Conservation (phyloP, 2,888 invertebrate species). For the Drosophila atripex region DNA sequence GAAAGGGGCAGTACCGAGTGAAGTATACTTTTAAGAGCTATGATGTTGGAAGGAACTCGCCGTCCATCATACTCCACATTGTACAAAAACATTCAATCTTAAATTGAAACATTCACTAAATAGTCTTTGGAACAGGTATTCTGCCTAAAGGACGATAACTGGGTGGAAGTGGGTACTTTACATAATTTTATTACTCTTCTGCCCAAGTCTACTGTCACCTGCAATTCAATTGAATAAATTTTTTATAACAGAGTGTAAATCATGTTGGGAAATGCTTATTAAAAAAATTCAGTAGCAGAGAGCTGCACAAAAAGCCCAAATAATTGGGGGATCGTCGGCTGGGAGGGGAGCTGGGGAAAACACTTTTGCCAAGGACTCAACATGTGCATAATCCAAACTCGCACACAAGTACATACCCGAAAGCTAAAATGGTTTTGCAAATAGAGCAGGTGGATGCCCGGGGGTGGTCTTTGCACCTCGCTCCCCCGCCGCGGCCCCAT, state of each 20-base stretch:
- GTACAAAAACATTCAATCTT: background rate
- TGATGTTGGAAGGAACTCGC: background rate
- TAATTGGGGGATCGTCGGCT: background rate
- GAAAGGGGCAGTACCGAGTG: constrained; percentile 12
- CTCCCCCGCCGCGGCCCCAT: background rate
- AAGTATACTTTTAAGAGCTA: background rate
- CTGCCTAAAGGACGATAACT: background rate
- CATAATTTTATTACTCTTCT: constrained; percentile 17
- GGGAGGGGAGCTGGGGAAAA: background rate
- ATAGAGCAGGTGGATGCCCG: constrained; percentile 59
- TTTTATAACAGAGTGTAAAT: constrained; percentile 46
- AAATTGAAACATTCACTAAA: background rate
- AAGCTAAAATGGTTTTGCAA: constrained; percentile 51
- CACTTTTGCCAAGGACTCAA: constrained; percentile 53
- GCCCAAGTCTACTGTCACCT: constrained; percentile 1
- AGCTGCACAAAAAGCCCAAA: constrained; percentile 21
- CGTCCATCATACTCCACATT: background rate
- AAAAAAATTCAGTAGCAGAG: constrained; percentile 48
- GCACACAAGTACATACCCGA: constrained; percentile 8
- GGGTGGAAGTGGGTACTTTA: constrained; percentile 8
- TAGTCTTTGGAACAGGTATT: background rate
- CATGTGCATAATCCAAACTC: constrained; percentile 66
- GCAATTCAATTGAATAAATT: constrained; percentile 35
- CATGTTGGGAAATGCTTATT: constrained; percentile 63
- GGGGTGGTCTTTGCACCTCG: constrained; percentile 4